Evolutionary conservation across 1,140 invertebrate genomes (phyloP), one percentile per base, ranked within the genome.

Genomic region (Eumeta japonica): DNA sequence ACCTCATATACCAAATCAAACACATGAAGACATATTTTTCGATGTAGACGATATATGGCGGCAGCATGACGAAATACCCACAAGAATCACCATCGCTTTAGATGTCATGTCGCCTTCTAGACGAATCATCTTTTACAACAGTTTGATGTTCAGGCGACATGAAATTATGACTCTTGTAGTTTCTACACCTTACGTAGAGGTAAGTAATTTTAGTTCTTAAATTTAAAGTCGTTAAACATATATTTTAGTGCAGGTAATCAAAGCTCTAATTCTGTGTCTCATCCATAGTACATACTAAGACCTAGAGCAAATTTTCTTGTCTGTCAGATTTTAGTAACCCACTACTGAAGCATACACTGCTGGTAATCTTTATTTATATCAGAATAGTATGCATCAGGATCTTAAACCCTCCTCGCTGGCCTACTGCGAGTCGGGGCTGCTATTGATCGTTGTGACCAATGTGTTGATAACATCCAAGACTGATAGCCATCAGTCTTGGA

Each of bases 161-260:
- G 76, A 81, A 38, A 40, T 82, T 3, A 52, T 81, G 2, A 79
- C 80, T 11, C 63, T 82, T 10, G 52, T 73, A 15, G 76, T 81
- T 0, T 79, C 78, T 2, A 74, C 68, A 13, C 79, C 79, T 1
- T 78, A 77, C 54, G 72, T 81, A 17, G 72, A 75, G 45, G 79
- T 78, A 11, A 58, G 43, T 43, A 38, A 3, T 28, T 24, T 19
- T 29, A 39, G 31, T 10, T 7, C 15, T 31, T n/a, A 9, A n/a
- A n/a, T 11, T 31, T 13, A 31, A 31, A 7, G 15, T 11, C 30
- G 7, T 7, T 31, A 10, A 31, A 31, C 15, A 31, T 11, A 11
- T n/a, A n/a, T n/a, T n/a, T n/a, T n/a, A n/a, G n/a, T n/a, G n/a
- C n/a, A n/a, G n/a, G n/a, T n/a, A n/a, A n/a, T n/a, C n/a, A n/a